Evolutionary conservation across 2,888 invertebrate species (phyloP), one percentile per base, ranked within the genome.

Genomic region (Enchytraeus crypticus): DNA sequence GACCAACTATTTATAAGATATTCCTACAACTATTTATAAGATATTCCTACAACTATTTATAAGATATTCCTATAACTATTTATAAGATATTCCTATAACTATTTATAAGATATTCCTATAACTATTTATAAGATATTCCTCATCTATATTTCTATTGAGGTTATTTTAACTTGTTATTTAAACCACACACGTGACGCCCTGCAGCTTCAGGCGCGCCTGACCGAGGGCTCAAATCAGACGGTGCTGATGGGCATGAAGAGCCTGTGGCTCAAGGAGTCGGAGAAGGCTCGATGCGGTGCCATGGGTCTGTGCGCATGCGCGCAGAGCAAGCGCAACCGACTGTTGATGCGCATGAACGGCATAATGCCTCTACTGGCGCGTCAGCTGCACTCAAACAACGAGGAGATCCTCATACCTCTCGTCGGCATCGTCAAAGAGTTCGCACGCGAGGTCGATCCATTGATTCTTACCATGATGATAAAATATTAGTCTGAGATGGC

Each of bases 391-490:
- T 2, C 55, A 54, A 54, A 11, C 26, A 26, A 34, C 18, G n/a
- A 33, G 8, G 55, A 54, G 26, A 23, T 54, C 18, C 55, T 54
- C 43, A 54, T 38, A 33, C 55, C 38, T 11, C 8, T 54, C 11
- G 55, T 54, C 38, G 55, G 55, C 23, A 54, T 54, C 23, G 27
- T 54, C 55, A 54, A 54, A 11, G 55, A 54, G 34, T 34, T 54
- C 26, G 55, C 55, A 5, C 32, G 34, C 21, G 55, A 54, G 55
- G 55, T 54, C 14, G 3, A n/a, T n/a, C n/a, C n/a, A n/a, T n/a
- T n/a, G n/a, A n/a, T n/a, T n/a, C n/a, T n/a, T n/a, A n/a, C n/a
- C n/a, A n/a, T n/a, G n/a, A n/a, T n/a, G n/a, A n/a, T n/a, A n/a
- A n/a, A n/a, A n/a, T n/a, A n/a, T n/a, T n/a, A n/a, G n/a, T n/a